These are phyloP conservation scores for Terebella lapidaria DNA, from an alignment of 2,888 invertebrate species.

Conservation along the genomic window DNA sequence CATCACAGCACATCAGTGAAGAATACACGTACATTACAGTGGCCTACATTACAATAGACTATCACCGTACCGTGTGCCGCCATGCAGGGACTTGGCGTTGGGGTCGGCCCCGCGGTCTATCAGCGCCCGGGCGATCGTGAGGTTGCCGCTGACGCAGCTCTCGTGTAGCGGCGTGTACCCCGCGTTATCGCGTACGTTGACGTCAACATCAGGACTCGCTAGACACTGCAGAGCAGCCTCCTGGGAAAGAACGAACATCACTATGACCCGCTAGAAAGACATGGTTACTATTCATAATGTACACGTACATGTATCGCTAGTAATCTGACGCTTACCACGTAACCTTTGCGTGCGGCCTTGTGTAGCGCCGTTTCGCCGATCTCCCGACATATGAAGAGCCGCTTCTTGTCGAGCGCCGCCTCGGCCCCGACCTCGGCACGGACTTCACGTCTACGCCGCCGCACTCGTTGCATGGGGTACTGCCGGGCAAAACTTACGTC, in stretches of 20 bases:
- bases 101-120: constrained; percentile 86
- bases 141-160: constrained; percentile 81
- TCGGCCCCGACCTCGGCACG: neutral
- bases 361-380: constrained; percentile 90
- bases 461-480: neutral
- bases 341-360: constrained; percentile 82
- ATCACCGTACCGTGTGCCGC: no score
- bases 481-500: no score
- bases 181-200: constrained; percentile 86
- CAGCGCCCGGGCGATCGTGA: constrained; percentile 78
- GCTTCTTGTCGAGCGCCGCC: constrained; percentile 12
- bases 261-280: no score
- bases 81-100: constrained; percentile 85
- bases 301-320: no score
- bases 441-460: neutral
- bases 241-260: constrained; percentile 53
- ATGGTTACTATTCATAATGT: no score
- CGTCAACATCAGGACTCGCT: constrained; percentile 80
- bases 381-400: constrained; percentile 71
- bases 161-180: constrained; percentile 80
- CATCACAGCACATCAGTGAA: no score
- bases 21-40: no score
- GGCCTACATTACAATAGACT: no score
- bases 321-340: constrained; percentile 75
- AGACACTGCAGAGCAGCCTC: constrained; percentile 86